These are phyloP conservation scores for Lepeophtheirus salmonis DNA, from an alignment of 1,140 invertebrate genomes.

Conservation along the genomic window DNA sequence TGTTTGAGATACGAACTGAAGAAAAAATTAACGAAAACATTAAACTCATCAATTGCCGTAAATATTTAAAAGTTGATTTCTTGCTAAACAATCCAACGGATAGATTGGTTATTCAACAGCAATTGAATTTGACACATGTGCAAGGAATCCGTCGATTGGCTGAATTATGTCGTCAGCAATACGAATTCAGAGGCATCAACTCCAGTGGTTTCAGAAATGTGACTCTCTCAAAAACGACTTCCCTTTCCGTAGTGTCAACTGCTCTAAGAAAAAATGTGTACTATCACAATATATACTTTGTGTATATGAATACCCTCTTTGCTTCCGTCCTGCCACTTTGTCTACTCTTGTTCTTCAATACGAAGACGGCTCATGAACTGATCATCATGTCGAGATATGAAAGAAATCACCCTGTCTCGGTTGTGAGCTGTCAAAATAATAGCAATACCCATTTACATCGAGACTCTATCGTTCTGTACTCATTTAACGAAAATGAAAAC, in stretches of 20 bases:
- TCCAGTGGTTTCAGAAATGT: slow-evolving; percentile 7
- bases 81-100: background rate
- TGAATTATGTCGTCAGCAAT: background rate
- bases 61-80: background rate
- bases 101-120: background rate
- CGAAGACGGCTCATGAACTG: slow-evolving; percentile 1
- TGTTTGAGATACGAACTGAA: slow-evolving; percentile 7
- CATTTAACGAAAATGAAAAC: background rate
- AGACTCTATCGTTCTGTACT: background rate
- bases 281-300: slow-evolving; percentile 7
- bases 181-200: background rate
- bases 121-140: background rate
- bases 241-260: background rate
- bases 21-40: background rate
- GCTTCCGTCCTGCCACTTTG: slow-evolving; percentile 1
- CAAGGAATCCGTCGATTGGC: background rate
- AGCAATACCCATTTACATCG: background rate
- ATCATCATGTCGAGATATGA: slow-evolving; percentile 6
- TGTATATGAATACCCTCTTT: slow-evolving; percentile 13
- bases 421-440: too few species aligned
- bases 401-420: background rate
- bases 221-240: background rate
- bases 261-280: background rate
- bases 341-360: slow-evolving; percentile 12
- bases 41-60: background rate